Conservation (phyloP, 2,113 vertebrate genomes). For the Bufo gargarizans region DNA sequence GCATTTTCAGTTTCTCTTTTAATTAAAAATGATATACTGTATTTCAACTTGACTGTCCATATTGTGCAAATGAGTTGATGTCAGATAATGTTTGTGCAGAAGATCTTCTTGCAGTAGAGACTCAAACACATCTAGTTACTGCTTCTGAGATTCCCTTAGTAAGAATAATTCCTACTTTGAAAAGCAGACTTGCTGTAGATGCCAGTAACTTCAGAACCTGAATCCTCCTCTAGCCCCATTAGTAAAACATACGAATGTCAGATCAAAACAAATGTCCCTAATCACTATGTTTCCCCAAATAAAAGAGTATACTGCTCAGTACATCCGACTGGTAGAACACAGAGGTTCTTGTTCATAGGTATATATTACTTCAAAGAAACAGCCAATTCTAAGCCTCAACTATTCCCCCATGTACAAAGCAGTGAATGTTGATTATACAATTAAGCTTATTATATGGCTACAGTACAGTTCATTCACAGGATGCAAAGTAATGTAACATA, state of each 20-base stretch:
- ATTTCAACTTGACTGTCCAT: not conserved
- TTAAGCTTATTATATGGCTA: not conserved
- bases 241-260: not conserved
- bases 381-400: not conserved
- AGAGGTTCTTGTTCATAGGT: slow-evolving; percentile 27
- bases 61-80: not conserved
- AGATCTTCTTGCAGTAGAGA: not conserved
- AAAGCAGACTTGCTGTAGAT: not conserved
- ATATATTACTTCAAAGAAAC: slow-evolving; percentile 18
- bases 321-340: slow-evolving; percentile 1
- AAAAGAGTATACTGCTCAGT: slow-evolving; percentile 16
- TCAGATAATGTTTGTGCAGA: too few relatives aligned
- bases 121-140: not conserved
- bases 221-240: not conserved
- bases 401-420: not conserved
- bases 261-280: slow-evolving; percentile 16
- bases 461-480: not conserved
- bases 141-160: not conserved
- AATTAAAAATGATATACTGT: not conserved
- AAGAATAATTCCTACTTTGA: not conserved
- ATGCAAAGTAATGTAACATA: not conserved
- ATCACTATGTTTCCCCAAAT: slow-evolving; percentile 26
- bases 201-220: not conserved
- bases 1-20: not conserved
- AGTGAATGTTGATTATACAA: not conserved